Evolutionary conservation across 2,797 vertebrate genomes (phyloP), one percentile per base, ranked within the genome.

Genomic region (Coranthus polyacanthus): DNA sequence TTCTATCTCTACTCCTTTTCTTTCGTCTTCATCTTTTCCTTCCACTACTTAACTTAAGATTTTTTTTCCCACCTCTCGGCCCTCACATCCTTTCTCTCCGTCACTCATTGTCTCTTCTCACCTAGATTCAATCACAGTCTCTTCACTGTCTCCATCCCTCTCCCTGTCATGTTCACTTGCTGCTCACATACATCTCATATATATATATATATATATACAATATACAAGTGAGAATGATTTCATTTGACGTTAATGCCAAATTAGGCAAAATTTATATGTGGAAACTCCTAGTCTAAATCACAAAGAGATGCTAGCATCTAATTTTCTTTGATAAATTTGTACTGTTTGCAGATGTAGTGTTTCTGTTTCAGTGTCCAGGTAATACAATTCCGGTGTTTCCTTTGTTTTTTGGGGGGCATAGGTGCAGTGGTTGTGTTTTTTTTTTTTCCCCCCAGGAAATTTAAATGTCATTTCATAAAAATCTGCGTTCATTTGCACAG

Each of bases 71-170:
- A n/a, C n/a, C n/a, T n/a, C n/a, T n/a, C 29, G 10, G 29, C 29
- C 10, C 29, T 47, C 22, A 1, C 26, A 1, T 34, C 47, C 20
- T n/a, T 26, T 21, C 13, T 22, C 45, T 50, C 58, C 3, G 7
- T 39, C 45, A 42, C 46, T 68, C 38, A 6, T 44, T 36, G 58
- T 36, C 12, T 73, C 3, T 0, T 42, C 41, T 51, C 22, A 42
- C 53, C 42, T 52, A 36, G 53, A 32, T 9, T 66, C 44, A 65
- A 18, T 37, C 36, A 50, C 12, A 44, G 4, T 57, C 17, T 11
- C 5, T 57, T 70, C 59, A 42, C 74, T 16, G n/a, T 55, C 17
- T 38, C 20, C 20, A 21, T 52, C 60, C 39, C 18, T 56, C 65
- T 39, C 41, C 18, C 26, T 20, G 17, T 34, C 32, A 29, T 60